Conservation (phyloP, 2,113 vertebrate species). For the Podiceps cristatus region DNA sequence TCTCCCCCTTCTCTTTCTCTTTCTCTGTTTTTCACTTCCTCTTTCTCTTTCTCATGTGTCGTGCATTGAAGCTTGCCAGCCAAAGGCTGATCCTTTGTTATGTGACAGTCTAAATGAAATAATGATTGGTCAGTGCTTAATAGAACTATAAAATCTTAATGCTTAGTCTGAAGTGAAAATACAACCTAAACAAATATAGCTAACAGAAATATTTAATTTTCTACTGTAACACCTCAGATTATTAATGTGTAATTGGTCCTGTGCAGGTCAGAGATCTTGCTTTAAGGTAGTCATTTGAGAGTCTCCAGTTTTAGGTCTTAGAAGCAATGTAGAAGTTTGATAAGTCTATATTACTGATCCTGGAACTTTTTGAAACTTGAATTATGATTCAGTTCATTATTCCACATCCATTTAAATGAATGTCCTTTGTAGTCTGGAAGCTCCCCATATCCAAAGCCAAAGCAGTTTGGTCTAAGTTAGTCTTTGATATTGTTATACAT, state of each 20-base stretch:
- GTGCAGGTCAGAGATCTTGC: background rate
- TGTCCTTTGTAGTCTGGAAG: background rate
- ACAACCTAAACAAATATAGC: background rate
- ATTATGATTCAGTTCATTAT: background rate
- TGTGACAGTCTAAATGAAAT: background rate
- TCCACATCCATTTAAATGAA: background rate
- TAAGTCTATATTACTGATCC: background rate
- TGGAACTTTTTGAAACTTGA: background rate
- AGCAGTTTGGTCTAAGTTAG: background rate
- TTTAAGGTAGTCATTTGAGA: background rate
- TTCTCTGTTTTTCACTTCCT: background rate
- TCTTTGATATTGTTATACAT: background rate
- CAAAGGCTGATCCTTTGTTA: background rate
- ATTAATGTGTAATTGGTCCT: background rate
- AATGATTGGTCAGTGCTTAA: background rate
- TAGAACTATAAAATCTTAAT: background rate
- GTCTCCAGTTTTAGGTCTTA: background rate
- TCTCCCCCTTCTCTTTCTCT: background rate
- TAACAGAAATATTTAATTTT: background rate
- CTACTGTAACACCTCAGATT: background rate
- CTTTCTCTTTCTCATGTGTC: background rate
- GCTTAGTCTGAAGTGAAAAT: background rate
- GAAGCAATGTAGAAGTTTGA: background rate
- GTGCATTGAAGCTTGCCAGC: background rate
- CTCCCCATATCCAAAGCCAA: background rate